Conservation (phyloP, 2,113 vertebrate genomes). For the Motacilla tschutschensis region DNA sequence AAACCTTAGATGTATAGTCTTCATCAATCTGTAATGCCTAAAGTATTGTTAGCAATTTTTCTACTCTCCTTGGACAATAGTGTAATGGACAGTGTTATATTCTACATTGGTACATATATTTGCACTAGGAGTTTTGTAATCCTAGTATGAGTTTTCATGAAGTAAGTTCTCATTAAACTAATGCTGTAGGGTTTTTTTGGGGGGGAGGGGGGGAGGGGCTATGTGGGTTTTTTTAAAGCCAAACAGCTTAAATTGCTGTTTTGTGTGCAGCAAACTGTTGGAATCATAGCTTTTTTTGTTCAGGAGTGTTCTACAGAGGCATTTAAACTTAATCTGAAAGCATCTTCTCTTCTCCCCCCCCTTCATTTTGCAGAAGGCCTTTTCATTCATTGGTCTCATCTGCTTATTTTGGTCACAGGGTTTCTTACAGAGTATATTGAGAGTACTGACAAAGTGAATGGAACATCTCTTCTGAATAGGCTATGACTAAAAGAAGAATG, state of each 20-base stretch:
- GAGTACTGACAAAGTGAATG: neutral
- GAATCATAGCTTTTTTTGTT: neutral
- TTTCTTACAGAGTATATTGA: neutral
- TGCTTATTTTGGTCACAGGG: neutral
- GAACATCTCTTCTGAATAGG: neutral
- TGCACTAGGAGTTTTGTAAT: neutral
- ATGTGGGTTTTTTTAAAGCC: neutral
- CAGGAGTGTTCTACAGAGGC: neutral
- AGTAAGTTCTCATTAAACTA: neutral
- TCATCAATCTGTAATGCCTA: neutral
- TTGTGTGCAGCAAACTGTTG: neutral
- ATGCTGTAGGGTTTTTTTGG: neutral
- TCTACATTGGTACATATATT: neutral
- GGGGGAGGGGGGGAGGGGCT: neutral
- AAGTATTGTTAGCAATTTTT: neutral
- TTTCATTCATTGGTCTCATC: neutral
- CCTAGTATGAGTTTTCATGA: neutral
- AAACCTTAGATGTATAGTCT: neutral
- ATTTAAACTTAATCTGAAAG: neutral
- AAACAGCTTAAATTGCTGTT: neutral
- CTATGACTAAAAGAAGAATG: neutral
- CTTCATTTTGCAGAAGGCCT: neutral
- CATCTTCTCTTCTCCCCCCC: neutral
- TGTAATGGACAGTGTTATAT: neutral
- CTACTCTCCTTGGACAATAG: neutral